phyloP scores from a whole-genome alignment of 2,888 invertebrate species.

The Megastigmus dorsalis region DNA sequence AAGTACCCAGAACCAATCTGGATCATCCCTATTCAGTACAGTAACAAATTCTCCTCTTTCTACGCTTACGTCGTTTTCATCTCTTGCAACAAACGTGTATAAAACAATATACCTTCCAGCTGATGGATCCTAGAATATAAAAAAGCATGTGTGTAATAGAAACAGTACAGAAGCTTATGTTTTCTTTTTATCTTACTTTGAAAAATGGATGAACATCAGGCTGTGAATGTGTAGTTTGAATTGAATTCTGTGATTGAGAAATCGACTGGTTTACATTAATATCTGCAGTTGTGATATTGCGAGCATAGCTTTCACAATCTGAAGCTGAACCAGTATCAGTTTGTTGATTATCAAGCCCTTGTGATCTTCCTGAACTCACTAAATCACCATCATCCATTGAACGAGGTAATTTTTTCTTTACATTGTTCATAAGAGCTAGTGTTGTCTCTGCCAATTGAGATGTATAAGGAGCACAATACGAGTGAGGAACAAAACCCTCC shows the following conservation, averaged over 20 bases:
- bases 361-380: slow-evolving; percentile 65
- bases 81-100: slow-evolving; percentile 93
- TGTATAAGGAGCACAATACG: slow-evolving; percentile 91
- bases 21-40: slow-evolving; percentile 94
- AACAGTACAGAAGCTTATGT: background rate
- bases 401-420: slow-evolving; percentile 91
- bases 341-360: slow-evolving; percentile 69
- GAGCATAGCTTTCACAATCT: slow-evolving; percentile 79
- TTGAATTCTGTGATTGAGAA: slow-evolving; percentile 76
- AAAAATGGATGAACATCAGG: slow-evolving; percentile 79
- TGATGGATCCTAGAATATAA: slow-evolving; percentile 82
- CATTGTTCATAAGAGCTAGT: slow-evolving; percentile 78
- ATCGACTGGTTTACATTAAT: slow-evolving; percentile 71
- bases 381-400: slow-evolving; percentile 70
- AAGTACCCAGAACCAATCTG: slow-evolving; percentile 98
- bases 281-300: slow-evolving; percentile 75
- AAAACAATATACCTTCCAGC: slow-evolving; percentile 91
- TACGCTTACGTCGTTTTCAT: slow-evolving; percentile 95
- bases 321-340: slow-evolving; percentile 76
- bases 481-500: slow-evolving; percentile 96
- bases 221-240: slow-evolving; percentile 75
- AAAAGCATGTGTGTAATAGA: background rate
- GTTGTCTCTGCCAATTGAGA: slow-evolving; percentile 83
- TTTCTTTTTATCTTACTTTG: slow-evolving; percentile 71
- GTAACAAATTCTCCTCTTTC: slow-evolving; percentile 97